phyloP scores from a whole-genome alignment of 2,888 invertebrate genomes.

The Agrotis exclamationis region DNA sequence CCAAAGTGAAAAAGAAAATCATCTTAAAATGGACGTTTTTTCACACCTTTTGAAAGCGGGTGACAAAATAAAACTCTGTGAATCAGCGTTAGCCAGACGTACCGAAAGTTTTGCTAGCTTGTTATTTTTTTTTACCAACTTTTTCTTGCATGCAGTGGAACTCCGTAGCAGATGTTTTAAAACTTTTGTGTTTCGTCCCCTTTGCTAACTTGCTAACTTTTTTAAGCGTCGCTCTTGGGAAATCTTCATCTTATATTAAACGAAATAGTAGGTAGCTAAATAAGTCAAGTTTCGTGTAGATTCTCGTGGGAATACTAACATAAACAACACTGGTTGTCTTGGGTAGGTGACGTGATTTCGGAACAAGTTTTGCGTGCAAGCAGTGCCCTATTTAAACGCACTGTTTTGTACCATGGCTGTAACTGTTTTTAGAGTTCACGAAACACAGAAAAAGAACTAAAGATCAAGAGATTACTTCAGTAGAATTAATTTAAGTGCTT shows the following conservation, averaged over 20 bases:
- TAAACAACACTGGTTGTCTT: constrained; percentile 20
- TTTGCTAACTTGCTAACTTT: constrained; percentile 61
- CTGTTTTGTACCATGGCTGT: background rate
- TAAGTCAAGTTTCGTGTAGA: constrained; percentile 57
- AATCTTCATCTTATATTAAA: constrained; percentile 65
- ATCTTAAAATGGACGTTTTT: background rate
- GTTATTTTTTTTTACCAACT: constrained; percentile 48
- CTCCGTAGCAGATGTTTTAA: constrained; percentile 62
- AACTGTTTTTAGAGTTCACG: constrained; percentile 5
- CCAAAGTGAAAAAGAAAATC: background rate
- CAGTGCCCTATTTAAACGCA: background rate
- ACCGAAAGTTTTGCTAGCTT: constrained; percentile 52
- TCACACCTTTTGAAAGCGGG: constrained; percentile 27
- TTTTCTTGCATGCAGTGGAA: constrained; percentile 57
- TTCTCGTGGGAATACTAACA: constrained; percentile 33
- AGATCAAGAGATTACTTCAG: no score
- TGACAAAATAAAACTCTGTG: constrained; percentile 51
- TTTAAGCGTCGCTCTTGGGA: constrained; percentile 65
- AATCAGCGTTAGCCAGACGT: constrained; percentile 57
- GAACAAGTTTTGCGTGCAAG: background rate
- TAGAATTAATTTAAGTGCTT: no score
- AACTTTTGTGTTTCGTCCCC: constrained; percentile 62
- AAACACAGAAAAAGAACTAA: background rate
- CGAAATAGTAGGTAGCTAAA: constrained; percentile 57
- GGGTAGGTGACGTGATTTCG: background rate